phyloP scores from a whole-genome alignment of 2,797 vertebrate genomes.

The Diplodus puntazzo region DNA sequence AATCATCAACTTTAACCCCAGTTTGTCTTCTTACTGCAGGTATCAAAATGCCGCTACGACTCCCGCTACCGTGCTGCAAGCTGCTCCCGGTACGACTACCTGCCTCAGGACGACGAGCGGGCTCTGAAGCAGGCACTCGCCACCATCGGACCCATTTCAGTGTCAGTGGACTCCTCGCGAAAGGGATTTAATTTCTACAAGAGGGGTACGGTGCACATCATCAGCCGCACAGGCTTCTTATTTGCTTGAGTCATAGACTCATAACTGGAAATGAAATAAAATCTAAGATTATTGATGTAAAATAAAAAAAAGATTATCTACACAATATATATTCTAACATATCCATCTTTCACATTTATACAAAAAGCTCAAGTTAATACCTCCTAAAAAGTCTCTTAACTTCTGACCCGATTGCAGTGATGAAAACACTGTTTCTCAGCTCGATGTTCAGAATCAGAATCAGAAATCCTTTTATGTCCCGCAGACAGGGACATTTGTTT shows the following conservation, averaged over 20 bases:
- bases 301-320: too few species aligned
- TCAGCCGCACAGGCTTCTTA: too few species aligned
- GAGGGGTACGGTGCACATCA: slow-evolving; percentile 78
- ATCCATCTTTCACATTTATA: too few species aligned
- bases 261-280: too few species aligned
- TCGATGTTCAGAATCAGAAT: too few species aligned
- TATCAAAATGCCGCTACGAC: slow-evolving; percentile 84
- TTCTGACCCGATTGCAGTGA: neutral
- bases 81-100: slow-evolving; percentile 83
- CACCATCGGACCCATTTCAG: slow-evolving; percentile 89
- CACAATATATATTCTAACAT: too few species aligned
- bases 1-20: neutral
- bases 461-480: too few species aligned
- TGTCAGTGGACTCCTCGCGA: slow-evolving; percentile 79
- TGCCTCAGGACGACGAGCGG: slow-evolving; percentile 76
- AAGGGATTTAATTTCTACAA: slow-evolving; percentile 86
- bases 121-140: slow-evolving; percentile 86
- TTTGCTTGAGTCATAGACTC: neutral
- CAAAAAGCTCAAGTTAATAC: neutral
- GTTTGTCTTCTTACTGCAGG: slow-evolving; percentile 67
- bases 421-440: too few species aligned
- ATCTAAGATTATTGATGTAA: too few species aligned
- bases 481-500: too few species aligned
- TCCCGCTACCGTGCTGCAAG: slow-evolving; percentile 84
- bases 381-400: neutral